Evolutionary conservation across 2,113 vertebrate species (phyloP).

Genomic region (Corydoras maculifer): DNA sequence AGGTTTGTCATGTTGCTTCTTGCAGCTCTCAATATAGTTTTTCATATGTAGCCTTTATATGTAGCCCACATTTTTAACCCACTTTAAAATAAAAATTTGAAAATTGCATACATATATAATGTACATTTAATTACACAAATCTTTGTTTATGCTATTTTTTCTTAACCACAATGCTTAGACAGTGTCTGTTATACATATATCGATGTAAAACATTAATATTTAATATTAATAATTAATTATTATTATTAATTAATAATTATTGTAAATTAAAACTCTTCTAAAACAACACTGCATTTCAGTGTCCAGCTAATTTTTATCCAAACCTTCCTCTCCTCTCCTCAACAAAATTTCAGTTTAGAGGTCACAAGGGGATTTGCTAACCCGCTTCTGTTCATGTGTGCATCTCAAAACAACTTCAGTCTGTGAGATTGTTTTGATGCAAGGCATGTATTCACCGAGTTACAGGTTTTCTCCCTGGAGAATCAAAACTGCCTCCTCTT

Average conservation of each 20-base stretch:
- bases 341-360: background rate
- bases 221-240: no score
- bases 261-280: background rate
- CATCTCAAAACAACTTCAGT: background rate
- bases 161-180: conserved; percentile 55
- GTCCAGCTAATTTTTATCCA: conserved; percentile 6
- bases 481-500: conserved; percentile 10
- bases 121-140: no score
- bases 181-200: conserved; percentile 53
- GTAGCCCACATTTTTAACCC: no score
- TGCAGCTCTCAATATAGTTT: no score
- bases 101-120: no score
- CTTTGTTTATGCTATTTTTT: conserved; percentile 61
- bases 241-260: no score
- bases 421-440: conserved; percentile 13
- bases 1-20: no score
- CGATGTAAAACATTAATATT: conserved; percentile 50
- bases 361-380: background rate
- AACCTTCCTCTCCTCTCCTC: background rate
- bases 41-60: no score
- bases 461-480: conserved; percentile 23
- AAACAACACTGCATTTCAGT: conserved; percentile 13
- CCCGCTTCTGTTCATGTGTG: background rate
- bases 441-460: conserved; percentile 1
- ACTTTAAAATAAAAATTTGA: no score